phyloP scores from a whole-genome alignment of 2,797 vertebrate species.

The Hydrophis major region DNA sequence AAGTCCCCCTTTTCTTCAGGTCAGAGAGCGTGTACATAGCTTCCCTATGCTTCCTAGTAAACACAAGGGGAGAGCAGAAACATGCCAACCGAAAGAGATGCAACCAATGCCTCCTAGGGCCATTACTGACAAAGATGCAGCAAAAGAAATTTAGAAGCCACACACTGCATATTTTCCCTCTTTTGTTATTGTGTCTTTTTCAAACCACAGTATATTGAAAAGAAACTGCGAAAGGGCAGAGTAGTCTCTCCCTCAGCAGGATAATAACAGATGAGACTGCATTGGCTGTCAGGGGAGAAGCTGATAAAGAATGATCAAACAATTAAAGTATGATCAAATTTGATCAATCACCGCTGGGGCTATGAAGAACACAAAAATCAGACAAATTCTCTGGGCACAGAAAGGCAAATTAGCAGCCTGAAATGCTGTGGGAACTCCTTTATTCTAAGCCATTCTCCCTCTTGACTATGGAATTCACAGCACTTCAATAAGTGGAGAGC shows the following conservation, averaged over 20 bases:
- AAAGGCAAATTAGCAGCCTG: neutral
- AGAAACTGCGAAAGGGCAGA: neutral
- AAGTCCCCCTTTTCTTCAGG: neutral
- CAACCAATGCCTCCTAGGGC: neutral
- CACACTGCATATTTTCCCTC: neutral
- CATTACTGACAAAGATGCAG: neutral
- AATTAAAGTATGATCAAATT: neutral
- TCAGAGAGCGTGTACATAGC: neutral
- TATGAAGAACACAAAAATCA: neutral
- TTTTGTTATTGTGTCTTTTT: neutral
- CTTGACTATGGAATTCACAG: neutral
- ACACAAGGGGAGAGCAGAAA: neutral
- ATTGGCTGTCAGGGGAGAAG: neutral
- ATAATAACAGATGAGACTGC: neutral
- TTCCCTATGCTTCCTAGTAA: neutral
- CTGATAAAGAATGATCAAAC: neutral
- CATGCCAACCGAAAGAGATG: neutral
- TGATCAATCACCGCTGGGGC: neutral
- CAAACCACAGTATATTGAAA: neutral
- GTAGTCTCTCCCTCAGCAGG: neutral
- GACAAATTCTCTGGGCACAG: neutral
- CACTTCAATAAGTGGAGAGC: neutral
- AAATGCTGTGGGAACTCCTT: neutral
- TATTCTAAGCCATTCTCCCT: neutral
- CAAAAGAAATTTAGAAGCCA: neutral